phyloP scores from a whole-genome alignment of 1,140 invertebrate species.

The Drosophila serrata region DNA sequence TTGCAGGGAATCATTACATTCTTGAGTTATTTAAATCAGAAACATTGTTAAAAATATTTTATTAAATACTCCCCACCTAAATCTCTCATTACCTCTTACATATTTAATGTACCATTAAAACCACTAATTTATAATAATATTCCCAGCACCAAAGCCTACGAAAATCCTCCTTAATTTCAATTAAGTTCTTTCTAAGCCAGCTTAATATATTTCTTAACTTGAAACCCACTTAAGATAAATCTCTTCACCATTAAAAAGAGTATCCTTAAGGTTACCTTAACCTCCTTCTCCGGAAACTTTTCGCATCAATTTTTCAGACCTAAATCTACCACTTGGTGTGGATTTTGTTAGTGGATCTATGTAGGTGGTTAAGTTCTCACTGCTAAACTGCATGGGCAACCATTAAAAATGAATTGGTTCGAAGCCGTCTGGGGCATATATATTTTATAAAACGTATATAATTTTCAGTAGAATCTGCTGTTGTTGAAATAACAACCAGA shows the following conservation, averaged over 20 bases:
- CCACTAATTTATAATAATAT: not conserved
- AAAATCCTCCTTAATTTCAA: not conserved
- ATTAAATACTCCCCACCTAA: not conserved
- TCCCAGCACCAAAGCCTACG: not conserved
- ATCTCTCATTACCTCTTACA: not conserved
- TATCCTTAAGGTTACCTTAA: conserved; percentile 6
- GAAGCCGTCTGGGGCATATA: conserved; percentile 34
- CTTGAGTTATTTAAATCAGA: too few species aligned
- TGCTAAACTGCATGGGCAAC: conserved; percentile 48
- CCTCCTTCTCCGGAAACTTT: conserved; percentile 1
- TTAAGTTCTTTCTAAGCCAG: not conserved
- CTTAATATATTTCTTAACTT: conserved; percentile 1
- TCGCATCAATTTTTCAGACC: conserved; percentile 46
- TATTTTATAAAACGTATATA: conserved; percentile 66
- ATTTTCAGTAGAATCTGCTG: conserved; percentile 66
- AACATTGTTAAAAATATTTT: not conserved
- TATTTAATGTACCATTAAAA: not conserved
- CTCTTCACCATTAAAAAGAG: conserved; percentile 15
- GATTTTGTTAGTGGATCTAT: conserved; percentile 43
- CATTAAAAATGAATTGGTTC: conserved; percentile 77
- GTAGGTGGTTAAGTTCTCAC: conserved; percentile 8
- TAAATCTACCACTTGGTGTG: conserved; percentile 21
- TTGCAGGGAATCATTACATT: not conserved
- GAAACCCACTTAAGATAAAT: conserved; percentile 4
- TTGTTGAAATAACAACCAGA: conserved; percentile 76